These are phyloP conservation scores for Aegithalos caudatus DNA, from an alignment of 2,113 vertebrate species.

Conservation along the genomic window DNA sequence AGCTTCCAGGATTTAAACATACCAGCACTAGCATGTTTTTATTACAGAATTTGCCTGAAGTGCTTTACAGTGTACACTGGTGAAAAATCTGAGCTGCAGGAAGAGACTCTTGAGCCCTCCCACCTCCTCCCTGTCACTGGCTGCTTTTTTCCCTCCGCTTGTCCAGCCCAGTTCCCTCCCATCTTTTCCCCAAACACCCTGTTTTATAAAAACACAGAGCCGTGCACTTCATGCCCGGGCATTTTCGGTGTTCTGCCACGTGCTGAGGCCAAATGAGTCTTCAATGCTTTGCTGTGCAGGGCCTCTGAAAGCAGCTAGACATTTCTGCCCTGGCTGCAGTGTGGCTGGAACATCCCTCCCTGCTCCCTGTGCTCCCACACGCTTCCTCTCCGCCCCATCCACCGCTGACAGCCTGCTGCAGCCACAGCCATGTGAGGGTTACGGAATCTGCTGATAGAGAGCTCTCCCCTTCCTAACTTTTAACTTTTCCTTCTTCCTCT, in stretches of 20 bases:
- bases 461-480: neutral
- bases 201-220: neutral
- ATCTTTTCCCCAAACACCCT: neutral
- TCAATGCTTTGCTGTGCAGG: neutral
- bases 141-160: neutral
- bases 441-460: neutral
- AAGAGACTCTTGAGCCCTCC: neutral
- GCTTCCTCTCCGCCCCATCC: neutral
- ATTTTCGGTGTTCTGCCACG: neutral
- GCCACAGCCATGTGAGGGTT: neutral
- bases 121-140: neutral
- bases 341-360: neutral
- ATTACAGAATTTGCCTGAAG: neutral
- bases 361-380: neutral
- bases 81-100: neutral
- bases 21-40: neutral
- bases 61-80: neutral
- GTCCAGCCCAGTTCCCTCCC: neutral
- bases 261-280: neutral
- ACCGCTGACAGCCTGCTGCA: neutral
- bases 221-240: fast-evolving
- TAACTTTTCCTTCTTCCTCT: neutral
- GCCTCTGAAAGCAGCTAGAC: neutral
- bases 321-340: neutral
- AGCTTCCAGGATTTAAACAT: neutral